Evolutionary conservation across 30 jellyfish, hydroid and myxozoan genomes (phyloP).

Genomic region (Aurelia aurita complex sp. Pacific): DNA sequence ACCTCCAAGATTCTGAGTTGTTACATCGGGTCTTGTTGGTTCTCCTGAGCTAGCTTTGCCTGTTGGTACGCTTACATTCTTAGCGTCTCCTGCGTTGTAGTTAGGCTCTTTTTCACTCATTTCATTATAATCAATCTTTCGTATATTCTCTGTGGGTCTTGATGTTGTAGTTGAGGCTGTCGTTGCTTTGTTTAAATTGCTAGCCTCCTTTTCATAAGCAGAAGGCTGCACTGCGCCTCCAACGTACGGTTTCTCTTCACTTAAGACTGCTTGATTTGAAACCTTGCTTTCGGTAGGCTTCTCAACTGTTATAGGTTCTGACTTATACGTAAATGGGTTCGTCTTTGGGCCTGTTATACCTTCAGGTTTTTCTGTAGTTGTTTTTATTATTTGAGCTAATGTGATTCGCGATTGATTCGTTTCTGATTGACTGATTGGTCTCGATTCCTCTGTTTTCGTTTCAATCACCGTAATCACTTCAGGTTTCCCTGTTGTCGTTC

Average conservation of each 20-base stretch:
- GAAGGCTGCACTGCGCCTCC: constrained; percentile 41
- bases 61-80: constrained; percentile 6
- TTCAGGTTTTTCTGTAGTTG: constrained; percentile 2
- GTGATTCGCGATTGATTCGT: constrained; percentile 3
- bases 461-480: no score
- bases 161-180: constrained; percentile 29
- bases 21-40: constrained; percentile 2
- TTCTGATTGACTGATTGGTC: constrained; percentile 2
- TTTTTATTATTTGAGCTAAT: not conserved
- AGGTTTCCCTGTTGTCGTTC: no score
- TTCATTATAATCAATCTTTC: not conserved
- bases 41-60: not conserved
- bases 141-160: not conserved
- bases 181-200: not conserved
- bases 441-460: not conserved
- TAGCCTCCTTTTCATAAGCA: constrained; percentile 42
- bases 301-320: constrained; percentile 28
- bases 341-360: constrained; percentile 28
- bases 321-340: constrained; percentile 6
- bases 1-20: constrained; percentile 19
- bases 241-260: constrained; percentile 51
- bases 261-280: constrained; percentile 23
- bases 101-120: not conserved
- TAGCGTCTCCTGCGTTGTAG: not conserved
- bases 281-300: constrained; percentile 8